These are phyloP conservation scores for Hydraecia micacea DNA, from an alignment of 2,888 invertebrate genomes.

Conservation along the genomic window DNA sequence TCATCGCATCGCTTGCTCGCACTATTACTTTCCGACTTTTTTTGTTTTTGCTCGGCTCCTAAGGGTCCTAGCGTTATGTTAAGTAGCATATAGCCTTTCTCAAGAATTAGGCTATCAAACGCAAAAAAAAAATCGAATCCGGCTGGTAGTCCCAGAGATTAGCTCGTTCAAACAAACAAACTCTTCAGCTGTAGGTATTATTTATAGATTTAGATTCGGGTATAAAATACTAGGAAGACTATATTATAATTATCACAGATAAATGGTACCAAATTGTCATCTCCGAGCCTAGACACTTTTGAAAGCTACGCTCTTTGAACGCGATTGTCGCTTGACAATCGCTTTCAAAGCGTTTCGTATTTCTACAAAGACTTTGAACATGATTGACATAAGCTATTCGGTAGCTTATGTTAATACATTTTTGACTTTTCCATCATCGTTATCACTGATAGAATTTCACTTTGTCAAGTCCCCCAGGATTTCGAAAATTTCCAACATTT, in stretches of 20 bases:
- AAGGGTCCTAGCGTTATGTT: neutral
- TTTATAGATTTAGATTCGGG: neutral
- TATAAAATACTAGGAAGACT: neutral
- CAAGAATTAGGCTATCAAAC: neutral
- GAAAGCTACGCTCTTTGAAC: too few relatives aligned
- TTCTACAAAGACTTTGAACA: neutral
- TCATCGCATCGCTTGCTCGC: neutral
- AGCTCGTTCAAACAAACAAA: neutral
- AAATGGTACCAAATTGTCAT: neutral
- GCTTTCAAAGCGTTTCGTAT: neutral
- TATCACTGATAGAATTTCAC: neutral
- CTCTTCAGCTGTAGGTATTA: neutral
- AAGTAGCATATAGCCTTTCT: neutral
- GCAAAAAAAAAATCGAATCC: neutral
- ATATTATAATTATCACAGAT: neutral
- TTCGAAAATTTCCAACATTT: conserved; percentile 3
- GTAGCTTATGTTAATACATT: neutral
- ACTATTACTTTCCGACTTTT: neutral
- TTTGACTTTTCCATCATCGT: neutral
- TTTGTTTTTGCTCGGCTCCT: neutral
- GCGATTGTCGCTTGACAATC: too few relatives aligned
- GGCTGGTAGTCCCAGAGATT: neutral
- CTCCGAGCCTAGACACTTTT: neutral
- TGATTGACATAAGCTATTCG: neutral
- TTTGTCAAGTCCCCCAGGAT: neutral